phyloP scores from a whole-genome alignment of 2,888 invertebrate species.

The Crepidodera aurea region DNA sequence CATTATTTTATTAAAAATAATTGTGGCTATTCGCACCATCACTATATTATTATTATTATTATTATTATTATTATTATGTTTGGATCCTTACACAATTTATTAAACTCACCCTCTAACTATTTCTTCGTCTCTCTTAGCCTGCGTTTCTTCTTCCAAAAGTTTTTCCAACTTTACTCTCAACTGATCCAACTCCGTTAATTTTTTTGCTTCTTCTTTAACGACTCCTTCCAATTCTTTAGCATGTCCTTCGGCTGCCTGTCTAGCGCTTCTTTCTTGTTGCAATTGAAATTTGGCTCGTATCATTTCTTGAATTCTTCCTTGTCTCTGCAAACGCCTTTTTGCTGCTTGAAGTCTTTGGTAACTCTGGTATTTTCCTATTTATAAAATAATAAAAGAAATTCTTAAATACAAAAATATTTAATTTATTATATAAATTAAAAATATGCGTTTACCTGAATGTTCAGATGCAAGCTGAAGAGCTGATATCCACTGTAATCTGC shows the following conservation, averaged over 20 bases:
- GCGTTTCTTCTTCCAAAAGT: constrained; percentile 81
- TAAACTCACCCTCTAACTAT: constrained; percentile 70
- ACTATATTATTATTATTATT: no score
- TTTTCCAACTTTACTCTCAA: constrained; percentile 74
- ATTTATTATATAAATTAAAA: no score
- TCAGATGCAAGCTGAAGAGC: constrained; percentile 76
- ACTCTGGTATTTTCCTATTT: constrained; percentile 66
- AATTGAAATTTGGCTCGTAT: constrained; percentile 68
- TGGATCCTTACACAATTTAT: no score
- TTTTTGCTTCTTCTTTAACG: constrained; percentile 76
- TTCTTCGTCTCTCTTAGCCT: constrained; percentile 86
- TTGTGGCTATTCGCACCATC: no score
- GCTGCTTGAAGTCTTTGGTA: constrained; percentile 72
- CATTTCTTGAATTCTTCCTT: constrained; percentile 69
- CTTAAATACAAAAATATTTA: neutral
- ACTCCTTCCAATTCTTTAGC: constrained; percentile 73
- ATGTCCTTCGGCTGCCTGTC: constrained; percentile 67
- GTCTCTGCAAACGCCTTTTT: constrained; percentile 63
- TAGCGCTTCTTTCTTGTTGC: constrained; percentile 72
- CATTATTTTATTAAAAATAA: no score
- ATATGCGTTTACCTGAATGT: constrained; percentile 66
- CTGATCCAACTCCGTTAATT: constrained; percentile 76
- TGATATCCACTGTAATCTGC: constrained; percentile 80
- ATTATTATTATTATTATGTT: no score
- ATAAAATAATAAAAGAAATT: neutral